Base-by-base conservation (phyloP, 2,113 vertebrate species). In the Tetrao urogallus region DNA sequence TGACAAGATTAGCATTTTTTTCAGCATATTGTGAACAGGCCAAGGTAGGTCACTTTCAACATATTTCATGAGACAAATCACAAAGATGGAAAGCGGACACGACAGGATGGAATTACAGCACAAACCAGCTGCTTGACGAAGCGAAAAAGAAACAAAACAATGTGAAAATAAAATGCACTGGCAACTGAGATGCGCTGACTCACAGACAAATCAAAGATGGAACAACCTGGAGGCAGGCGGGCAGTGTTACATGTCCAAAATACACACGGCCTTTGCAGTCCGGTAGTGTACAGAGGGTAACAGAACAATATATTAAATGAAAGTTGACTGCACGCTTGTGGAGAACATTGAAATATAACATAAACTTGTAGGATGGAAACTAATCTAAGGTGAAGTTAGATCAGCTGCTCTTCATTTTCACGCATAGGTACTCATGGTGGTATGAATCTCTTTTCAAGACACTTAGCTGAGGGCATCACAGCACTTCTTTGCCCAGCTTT, bases 1-100 rank as follows among this genome's bases (percentile, higher is more conserved):
- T 97, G 98, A 99, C 98, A 99, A 99, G 98, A 98, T 99, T 98
- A 98, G 98, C 98, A 98, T 89, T 96, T 94, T 91, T 95, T 97
- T 97, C 97, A 97, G 97, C 96, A 88, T 97, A 77, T 69, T 2
- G 64, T 78, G 95, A 96, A 97, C 88, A 96, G 93, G 96, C 96
- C 94, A 93, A 94, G 95, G 94, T 86, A 82, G 90, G 84, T 94
- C 88, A 89, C 90, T 91, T 94, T 93, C 74, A 88, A 95, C 95
- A 93, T 18, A 75, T 96, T 89, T 91, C 80, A 82, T 67, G 75
- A 94, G 91, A 83, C 83, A 81, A 42, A 2, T 43, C 63, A 91
- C 87, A 81, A 11, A 13, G 73, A 94, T 96, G 95, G 88, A 58
- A 94, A 96, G 75, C 82, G 0, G 88, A 89, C 89, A 91, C 6